Conservation (phyloP, 2,888 invertebrate genomes). For the Choristoneura rosaceana region DNA sequence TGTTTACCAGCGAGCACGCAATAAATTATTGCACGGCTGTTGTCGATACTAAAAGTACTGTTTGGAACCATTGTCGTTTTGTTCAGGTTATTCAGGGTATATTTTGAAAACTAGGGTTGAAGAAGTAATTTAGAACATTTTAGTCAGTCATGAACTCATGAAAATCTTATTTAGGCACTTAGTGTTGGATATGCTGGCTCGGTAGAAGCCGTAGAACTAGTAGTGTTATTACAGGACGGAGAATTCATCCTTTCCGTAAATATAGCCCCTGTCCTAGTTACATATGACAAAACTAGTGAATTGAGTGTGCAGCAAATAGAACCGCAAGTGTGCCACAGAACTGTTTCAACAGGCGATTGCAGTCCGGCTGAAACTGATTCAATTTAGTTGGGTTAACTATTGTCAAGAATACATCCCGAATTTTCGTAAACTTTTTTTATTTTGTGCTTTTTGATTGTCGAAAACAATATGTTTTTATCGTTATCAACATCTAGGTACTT, state of each 20-base stretch:
- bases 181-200: background rate
- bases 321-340: slow-evolving; percentile 22
- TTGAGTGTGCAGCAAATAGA: slow-evolving; percentile 34
- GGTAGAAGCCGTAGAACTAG: background rate
- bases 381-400: slow-evolving; percentile 7
- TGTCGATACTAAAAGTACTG: background rate
- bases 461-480: too few relatives aligned
- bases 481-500: too few relatives aligned
- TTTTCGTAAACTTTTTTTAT: background rate
- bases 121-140: background rate
- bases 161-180: too few relatives aligned
- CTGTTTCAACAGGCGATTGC: slow-evolving; percentile 21
- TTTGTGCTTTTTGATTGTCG: background rate
- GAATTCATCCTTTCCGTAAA: background rate
- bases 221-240: background rate
- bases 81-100: too few relatives aligned
- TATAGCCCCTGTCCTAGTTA: background rate
- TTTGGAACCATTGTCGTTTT: background rate
- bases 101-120: background rate
- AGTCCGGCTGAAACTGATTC: slow-evolving; percentile 15
- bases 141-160: background rate
- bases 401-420: background rate
- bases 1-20: slow-evolving; percentile 2
- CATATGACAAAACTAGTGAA: slow-evolving; percentile 30
- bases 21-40: background rate